Evolutionary conservation across 2,888 invertebrate species (phyloP).

Genomic region (Megamerina dolium): DNA sequence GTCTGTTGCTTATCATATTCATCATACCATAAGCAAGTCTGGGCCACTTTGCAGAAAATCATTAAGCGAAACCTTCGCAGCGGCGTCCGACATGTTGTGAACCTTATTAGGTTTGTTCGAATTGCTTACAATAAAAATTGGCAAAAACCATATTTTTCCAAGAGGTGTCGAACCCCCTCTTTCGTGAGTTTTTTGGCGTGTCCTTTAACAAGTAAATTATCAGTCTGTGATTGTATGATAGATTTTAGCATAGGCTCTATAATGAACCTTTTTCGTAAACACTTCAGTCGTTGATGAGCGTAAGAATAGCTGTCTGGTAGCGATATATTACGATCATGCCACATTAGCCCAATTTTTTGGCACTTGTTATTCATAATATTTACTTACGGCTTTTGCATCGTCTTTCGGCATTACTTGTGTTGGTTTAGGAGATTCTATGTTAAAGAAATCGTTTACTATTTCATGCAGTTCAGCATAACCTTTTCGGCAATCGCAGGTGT

Average conservation of each 20-base stretch:
- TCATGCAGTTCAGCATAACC: slow-evolving; percentile 1
- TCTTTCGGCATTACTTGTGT: too few species aligned
- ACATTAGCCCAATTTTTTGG: slow-evolving; percentile 7
- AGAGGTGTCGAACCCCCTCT: background rate
- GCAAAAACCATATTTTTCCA: too few species aligned
- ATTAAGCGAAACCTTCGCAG: slow-evolving; percentile 29
- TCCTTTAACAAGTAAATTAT: too few species aligned
- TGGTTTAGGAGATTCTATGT: slow-evolving; percentile 4
- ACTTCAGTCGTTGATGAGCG: slow-evolving; percentile 2
- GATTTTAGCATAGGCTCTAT: slow-evolving; percentile 10
- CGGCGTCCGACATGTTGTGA: slow-evolving; percentile 34
- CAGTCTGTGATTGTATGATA: slow-evolving; percentile 5
- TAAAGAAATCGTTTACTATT: slow-evolving; percentile 3
- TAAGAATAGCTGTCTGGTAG: slow-evolving; percentile 7
- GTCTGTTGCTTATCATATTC: background rate
- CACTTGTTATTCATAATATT: background rate
- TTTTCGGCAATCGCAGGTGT: slow-evolving; percentile 6
- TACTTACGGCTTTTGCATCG: too few species aligned
- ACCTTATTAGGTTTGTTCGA: slow-evolving; percentile 26
- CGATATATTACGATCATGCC: slow-evolving; percentile 4
- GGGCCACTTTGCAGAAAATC: slow-evolving; percentile 17
- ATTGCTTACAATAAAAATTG: slow-evolving; percentile 8
- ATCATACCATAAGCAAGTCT: slow-evolving; percentile 17
- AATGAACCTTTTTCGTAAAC: background rate
- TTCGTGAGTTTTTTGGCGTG: slow-evolving; percentile 4